phyloP scores from a whole-genome alignment of 2,888 invertebrate species.

The Phyllotreta striolata region DNA sequence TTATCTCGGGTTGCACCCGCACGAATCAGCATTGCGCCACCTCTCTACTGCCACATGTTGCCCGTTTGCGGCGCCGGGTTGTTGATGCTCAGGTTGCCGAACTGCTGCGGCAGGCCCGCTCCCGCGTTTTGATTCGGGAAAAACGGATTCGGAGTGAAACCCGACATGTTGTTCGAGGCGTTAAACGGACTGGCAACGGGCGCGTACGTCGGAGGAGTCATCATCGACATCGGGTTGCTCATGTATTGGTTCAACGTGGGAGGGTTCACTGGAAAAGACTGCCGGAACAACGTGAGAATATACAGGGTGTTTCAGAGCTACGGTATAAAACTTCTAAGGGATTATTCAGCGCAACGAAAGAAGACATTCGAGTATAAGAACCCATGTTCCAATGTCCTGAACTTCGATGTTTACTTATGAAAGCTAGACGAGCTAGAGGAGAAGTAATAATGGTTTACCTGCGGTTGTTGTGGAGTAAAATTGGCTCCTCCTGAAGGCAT shows the following conservation, averaged over 20 bases:
- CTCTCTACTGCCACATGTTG: slow-evolving; percentile 58
- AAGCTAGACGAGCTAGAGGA: no score
- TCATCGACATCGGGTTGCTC: slow-evolving; percentile 3
- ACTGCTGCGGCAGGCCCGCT: slow-evolving; percentile 62
- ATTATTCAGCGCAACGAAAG: no score
- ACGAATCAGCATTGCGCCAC: slow-evolving; percentile 1
- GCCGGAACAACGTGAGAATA: no score
- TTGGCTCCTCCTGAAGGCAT: background rate
- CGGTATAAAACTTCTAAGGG: no score
- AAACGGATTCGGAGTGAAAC: slow-evolving; percentile 54
- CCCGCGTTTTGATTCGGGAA: slow-evolving; percentile 43
- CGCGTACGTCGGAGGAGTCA: background rate
- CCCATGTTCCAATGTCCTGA: no score
- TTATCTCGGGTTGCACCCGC: slow-evolving; percentile 16
- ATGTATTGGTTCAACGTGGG: slow-evolving; percentile 6
- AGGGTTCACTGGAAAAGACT: slow-evolving; percentile 16
- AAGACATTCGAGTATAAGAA: no score
- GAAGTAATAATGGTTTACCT: background rate
- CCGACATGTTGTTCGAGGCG: slow-evolving; percentile 20
- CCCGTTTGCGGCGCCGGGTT: slow-evolving; percentile 45
- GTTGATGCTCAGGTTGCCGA: slow-evolving; percentile 62
- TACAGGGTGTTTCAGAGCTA: no score
- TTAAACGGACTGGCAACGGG: slow-evolving; percentile 3
- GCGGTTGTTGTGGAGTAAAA: slow-evolving; percentile 9
- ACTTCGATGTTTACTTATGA: no score